Evolutionary conservation across 2,797 vertebrate species (phyloP), one percentile per base, ranked within the genome.

Genomic region (Schizopygopsis malacanthus): DNA sequence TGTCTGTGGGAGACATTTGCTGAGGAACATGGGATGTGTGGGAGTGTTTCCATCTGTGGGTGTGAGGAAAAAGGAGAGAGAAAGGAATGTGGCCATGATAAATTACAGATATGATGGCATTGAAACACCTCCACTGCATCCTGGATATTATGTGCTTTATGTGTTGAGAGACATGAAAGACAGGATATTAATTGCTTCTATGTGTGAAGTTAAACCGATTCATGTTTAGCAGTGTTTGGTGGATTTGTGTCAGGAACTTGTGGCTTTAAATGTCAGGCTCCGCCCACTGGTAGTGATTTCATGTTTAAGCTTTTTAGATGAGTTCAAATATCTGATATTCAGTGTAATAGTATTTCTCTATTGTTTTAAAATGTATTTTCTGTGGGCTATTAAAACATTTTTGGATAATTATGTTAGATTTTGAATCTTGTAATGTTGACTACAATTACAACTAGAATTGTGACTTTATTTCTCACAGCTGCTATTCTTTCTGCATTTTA

Each of bases 1-100:
- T 85, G 76, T 72, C 50, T 85, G 52, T 56, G 22, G 76, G 67
- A 85, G 83, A 79, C 65, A 85, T 79, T 85, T 85, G 75, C 75
- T 37, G 25, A 79, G 47, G 75, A 85, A 85, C 63, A 79, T 63
- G 25, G 76, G 61, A 70, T 70, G 82, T 56, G 72, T 80, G 72
- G 79, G 67, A 69, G 71, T 43, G 65, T 33, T 33, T 33, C 33
- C 33, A 33, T 33, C 33, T 33, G 33, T 33, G 33, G 33, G 33
- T 33, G 33, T 33, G 78, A n/a, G 41, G 8, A 33, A 61, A 16
- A 73, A 39, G 28, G 20, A 28, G 75, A 33, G 61, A 25, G 71
- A 47, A 79, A 52, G 43, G 18, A 70, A 85, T 85, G 83, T 79
- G 65, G 39, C 65, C 50, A 28, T 79, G 75, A 85, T 79, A 37